phyloP scores from a whole-genome alignment of 2,888 invertebrate species.

The Pachydiplax longipennis region DNA sequence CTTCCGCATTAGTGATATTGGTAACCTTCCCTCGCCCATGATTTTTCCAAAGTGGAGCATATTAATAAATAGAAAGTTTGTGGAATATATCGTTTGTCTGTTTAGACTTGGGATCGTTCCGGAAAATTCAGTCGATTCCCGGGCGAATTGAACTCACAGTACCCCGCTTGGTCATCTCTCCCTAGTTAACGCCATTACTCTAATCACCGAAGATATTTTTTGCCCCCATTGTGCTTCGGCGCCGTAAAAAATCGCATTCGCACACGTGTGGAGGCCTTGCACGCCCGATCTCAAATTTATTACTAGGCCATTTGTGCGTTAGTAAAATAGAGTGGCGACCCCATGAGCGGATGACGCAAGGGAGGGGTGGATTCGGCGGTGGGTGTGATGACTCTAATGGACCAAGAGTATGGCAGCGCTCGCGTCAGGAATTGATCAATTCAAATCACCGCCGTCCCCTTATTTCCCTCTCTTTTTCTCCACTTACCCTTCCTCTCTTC shows the following conservation, averaged over 20 bases:
- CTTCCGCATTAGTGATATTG: too few species aligned
- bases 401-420: background rate
- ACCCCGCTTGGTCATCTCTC: background rate
- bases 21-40: too few species aligned
- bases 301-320: background rate
- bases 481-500: background rate
- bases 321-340: background rate
- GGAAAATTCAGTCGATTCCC: too few species aligned
- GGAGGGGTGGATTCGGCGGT: too few species aligned
- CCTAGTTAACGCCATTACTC: background rate
- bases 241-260: background rate
- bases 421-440: constrained; percentile 42
- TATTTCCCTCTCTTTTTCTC: background rate
- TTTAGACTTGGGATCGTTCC: too few species aligned
- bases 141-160: too few species aligned
- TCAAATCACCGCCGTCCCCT: constrained; percentile 27
- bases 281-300: background rate
- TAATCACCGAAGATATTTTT: background rate
- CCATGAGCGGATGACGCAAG: constrained; percentile 20
- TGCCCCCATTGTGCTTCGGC: background rate
- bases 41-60: too few species aligned
- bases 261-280: background rate
- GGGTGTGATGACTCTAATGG: background rate
- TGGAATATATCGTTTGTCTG: too few species aligned
- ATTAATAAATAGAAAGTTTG: too few species aligned